Base-by-base conservation (phyloP, 2,797 vertebrate species). In the Morus bassanus region DNA sequence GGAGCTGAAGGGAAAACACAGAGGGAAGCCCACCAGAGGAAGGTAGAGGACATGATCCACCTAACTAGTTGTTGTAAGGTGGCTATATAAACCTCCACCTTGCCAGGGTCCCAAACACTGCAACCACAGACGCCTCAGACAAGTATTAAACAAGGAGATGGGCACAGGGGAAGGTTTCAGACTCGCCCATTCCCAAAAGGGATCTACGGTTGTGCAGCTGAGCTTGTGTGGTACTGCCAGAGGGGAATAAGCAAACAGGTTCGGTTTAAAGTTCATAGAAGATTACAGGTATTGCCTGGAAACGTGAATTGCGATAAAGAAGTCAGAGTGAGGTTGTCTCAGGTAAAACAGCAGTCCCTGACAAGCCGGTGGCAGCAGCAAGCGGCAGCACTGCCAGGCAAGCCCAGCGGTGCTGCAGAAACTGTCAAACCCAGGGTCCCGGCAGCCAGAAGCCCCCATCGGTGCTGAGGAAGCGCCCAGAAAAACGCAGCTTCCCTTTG, bases 31-130 rank as follows among this genome's bases (percentile, higher is more conserved):
- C 16, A 51, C 63, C n/a, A 79, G 61, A 53, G 56, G 33, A 21
- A 67, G 43, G 46, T 10, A 25, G 13, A 41, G 57, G 27, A 84
- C 60, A 17, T 30, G 31, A 45, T 18, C n/a, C 61, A 65, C 33
- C 28, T 33, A 28, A 50, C 8, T 2, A 22, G 5, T 1, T 57
- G 12, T 35, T 1, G 3, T 23, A 25, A 74, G 41, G 19, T 4
- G 16, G 41, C 23, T 37, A 5, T 11, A 25, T 14, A 51, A 78
- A 65, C 46, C n/a, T 35, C 37, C 6, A 13, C 54, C 54, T n/a
- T 22, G 6, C 54, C 0, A 0, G 5, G 12, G 18, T 18, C 45
- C 63, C 6, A 2, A 45, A 15, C 0, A 0, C 48, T 27, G 63
- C 33, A 57, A 8, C 23, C 35, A 27, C 45, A 67, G 39, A 23